Evolutionary conservation across 2,113 vertebrate genomes (phyloP).

Genomic region (Anguilla rostrata): DNA sequence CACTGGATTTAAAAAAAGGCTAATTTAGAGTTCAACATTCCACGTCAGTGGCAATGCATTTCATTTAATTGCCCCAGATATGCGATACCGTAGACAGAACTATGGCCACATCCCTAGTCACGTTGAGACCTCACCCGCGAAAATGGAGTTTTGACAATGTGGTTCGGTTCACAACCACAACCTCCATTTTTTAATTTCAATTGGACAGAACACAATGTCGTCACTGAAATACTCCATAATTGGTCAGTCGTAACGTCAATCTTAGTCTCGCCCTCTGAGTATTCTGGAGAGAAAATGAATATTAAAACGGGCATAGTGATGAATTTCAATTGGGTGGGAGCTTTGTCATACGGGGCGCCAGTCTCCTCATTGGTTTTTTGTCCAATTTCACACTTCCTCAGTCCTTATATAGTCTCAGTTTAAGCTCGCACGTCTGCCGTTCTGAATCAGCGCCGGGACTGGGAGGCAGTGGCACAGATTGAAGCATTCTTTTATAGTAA

Average conservation of each 20-base stretch:
- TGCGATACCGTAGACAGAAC: no score
- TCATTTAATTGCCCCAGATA: no score
- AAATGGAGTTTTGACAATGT: background rate
- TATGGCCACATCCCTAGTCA: background rate
- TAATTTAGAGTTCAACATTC: no score
- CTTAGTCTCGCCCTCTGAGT: background rate
- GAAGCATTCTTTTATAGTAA: background rate
- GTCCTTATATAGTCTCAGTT: conserved; percentile 44
- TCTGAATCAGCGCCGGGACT: conserved; percentile 33
- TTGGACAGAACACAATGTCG: conserved; percentile 29
- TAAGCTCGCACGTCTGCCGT: conserved; percentile 29
- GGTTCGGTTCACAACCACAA: background rate
- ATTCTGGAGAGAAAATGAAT: background rate
- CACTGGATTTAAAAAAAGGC: no score
- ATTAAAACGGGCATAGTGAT: conserved; percentile 2
- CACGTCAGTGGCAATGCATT: no score
- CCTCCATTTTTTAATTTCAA: conserved; percentile 7
- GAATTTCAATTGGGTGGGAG: conserved; percentile 32
- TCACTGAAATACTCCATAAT: conserved; percentile 11
- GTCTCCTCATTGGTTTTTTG: conserved; percentile 31
- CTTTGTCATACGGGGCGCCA: conserved; percentile 9
- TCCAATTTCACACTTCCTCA: background rate
- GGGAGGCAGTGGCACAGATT: background rate
- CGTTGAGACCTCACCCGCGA: conserved; percentile 27
- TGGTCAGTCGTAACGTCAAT: conserved; percentile 26